Conservation (phyloP, 2,113 vertebrate species). For the Anhinga rufa region DNA sequence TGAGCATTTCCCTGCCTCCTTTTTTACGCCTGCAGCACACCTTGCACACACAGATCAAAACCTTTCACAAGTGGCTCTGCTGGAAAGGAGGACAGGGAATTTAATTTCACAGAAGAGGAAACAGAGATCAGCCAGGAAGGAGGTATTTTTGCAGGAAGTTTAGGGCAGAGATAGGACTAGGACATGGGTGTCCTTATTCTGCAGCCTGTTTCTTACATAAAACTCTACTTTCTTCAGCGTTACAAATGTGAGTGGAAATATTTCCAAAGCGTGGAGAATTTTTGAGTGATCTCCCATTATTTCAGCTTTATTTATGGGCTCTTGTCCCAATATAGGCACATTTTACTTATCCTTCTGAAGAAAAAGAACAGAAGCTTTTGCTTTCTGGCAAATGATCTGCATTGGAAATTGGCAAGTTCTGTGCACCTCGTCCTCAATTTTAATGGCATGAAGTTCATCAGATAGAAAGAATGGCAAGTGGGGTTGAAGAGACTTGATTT, state of each 20-base stretch:
- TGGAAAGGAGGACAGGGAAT: not conserved
- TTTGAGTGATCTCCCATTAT: slow-evolving; percentile 56
- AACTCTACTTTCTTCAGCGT: slow-evolving; percentile 5
- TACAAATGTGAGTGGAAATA: slow-evolving; percentile 46
- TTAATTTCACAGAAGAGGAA: not conserved
- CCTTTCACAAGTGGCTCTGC: not conserved
- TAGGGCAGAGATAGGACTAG: not conserved
- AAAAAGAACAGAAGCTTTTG: slow-evolving; percentile 27
- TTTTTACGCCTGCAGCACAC: not conserved
- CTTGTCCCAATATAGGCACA: not conserved
- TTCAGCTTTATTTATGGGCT: slow-evolving; percentile 39
- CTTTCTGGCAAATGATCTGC: slow-evolving; percentile 3
- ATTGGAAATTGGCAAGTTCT: not conserved
- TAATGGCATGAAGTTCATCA: not conserved
- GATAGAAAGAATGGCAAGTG: not conserved
- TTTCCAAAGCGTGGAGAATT: slow-evolving; percentile 46
- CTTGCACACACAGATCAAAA: not conserved
- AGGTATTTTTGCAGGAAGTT: not conserved
- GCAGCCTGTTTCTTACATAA: slow-evolving; percentile 17
- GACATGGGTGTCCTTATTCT: not conserved
- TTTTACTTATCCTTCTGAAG: slow-evolving; percentile 29
- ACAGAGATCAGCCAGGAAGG: not conserved
- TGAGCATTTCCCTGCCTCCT: not conserved
- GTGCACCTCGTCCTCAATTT: not conserved
- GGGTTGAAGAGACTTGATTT: not conserved